Base-by-base conservation (phyloP, 2,888 invertebrate genomes). In the Teleiodes luculella region DNA sequence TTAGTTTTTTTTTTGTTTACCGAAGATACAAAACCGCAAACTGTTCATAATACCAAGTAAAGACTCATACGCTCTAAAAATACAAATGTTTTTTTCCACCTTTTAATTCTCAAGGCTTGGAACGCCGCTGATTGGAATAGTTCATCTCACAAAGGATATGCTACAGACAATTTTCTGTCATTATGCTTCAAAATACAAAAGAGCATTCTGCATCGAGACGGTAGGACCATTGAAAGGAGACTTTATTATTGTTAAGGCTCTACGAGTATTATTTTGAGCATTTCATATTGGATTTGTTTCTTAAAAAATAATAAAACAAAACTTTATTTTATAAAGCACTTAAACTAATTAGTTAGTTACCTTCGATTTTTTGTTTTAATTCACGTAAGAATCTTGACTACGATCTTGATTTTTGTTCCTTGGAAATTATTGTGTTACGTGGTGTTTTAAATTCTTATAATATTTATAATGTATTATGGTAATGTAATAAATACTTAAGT, bases 81-180 rank as follows among this genome's bases (percentile, higher is more conserved):
- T 56, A 58, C 39, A 53, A 43, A 63, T 60, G 61, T 41, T 31
- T 64, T 58, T 11, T 59, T 62, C 59, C 57, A 61, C 65, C 66
- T 72, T 74, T 74, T 70, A 62, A 73, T 74, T 70, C 71, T 73
- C 59, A 61, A 61, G 71, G 67, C 68, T 54, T 52, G 46, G 50
- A 43, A 52, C 62, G 57, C 64, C 62, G 57, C 64, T 67, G 78
- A 80, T 80, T 78, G 83, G 70, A 76, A 80, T 80, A 82, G 79
- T 80, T 78, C 66, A 67, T 62, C 63, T 61, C 61, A 79, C 78
- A 80, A 81, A 77, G 72, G 70, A 74, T 63, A 65, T 57, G 62
- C 63, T 62, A 64, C 69, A 67, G 70, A 74, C 78, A 81, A 83
- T 83, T 79, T 83, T 76, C 80, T 76, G 78, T 81, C 79, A 83